Percentiles rank a stretch among this genome's conserved stretches.
These are phyloP conservation scores for Cochlearius cochlearius DNA, from an alignment of 2,113 vertebrate species.

Conservation along the genomic window DNA sequence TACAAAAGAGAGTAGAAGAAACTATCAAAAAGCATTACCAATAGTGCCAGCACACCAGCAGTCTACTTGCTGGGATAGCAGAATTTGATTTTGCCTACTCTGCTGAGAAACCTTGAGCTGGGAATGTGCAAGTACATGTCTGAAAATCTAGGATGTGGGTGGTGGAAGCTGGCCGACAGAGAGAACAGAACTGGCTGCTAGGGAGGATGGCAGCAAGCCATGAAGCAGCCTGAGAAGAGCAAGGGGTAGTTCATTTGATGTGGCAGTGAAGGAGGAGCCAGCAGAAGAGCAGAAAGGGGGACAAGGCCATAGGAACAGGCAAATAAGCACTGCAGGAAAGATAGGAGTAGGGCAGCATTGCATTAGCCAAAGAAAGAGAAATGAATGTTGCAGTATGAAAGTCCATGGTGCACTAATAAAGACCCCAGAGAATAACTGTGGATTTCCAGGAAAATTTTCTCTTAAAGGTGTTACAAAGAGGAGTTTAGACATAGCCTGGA, in stretches of 20 bases:
- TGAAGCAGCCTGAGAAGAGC: neutral
- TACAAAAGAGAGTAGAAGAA: neutral
- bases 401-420: neutral
- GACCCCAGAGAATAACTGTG: neutral
- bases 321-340: neutral
- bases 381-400: neutral
- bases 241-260: neutral
- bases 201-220: neutral
- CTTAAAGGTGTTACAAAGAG: neutral
- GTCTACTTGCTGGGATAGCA: neutral
- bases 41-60: neutral
- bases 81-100: slow-evolving; percentile 38
- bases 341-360: neutral
- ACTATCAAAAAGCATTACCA: neutral
- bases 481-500: neutral
- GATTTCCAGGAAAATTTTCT: neutral
- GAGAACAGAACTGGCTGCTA: neutral
- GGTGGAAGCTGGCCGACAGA: neutral
- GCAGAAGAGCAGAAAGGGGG: neutral
- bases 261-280: neutral
- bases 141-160: slow-evolving; percentile 25
- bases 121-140: slow-evolving; percentile 33
- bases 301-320: neutral
- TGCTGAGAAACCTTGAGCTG: slow-evolving; percentile 17
- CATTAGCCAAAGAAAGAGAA: neutral